phyloP scores from a whole-genome alignment of 1,140 invertebrate genomes.

The Caenorhabditis remanei region DNA sequence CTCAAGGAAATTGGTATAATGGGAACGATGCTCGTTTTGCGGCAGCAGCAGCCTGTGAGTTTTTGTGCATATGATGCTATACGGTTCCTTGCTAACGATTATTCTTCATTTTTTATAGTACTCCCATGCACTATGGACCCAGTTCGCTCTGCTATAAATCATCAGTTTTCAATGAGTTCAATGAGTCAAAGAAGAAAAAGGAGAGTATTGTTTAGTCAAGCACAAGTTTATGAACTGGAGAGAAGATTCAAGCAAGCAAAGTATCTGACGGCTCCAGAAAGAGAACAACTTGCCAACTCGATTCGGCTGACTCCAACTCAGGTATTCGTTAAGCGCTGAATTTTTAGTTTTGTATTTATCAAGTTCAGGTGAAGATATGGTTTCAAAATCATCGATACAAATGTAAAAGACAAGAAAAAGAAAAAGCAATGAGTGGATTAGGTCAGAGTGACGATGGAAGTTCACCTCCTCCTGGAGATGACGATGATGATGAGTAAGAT shows the following conservation, averaged over 20 bases:
- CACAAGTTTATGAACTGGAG: conserved; percentile 91
- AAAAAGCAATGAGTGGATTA: conserved; percentile 62
- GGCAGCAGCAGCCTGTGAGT: conserved; percentile 59
- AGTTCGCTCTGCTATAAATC: conserved; percentile 56
- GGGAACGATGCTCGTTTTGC: conserved; percentile 52
- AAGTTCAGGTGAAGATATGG: conserved; percentile 68
- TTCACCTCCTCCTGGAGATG: conserved; percentile 37
- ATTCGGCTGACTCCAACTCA: conserved; percentile 93
- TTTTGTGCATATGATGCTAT: neutral
- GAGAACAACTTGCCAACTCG: conserved; percentile 92
- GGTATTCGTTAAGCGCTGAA: conserved; percentile 79
- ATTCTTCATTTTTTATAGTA: conserved; percentile 21
- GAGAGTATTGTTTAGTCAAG: conserved; percentile 94
- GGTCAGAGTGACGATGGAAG: conserved; percentile 50
- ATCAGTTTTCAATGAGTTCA: conserved; percentile 48
- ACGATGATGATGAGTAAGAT: conserved; percentile 52
- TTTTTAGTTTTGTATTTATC: no score
- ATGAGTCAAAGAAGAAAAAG: conserved; percentile 83
- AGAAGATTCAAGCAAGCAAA: conserved; percentile 89
- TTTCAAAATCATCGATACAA: conserved; percentile 79
- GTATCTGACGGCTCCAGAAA: conserved; percentile 93
- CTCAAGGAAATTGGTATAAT: conserved; percentile 56
- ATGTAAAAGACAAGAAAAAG: conserved; percentile 64
- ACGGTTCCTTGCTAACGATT: neutral
- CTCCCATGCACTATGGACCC: conserved; percentile 61